Conservation (phyloP, 2,113 vertebrate species). For the Oncorhynchus mykiss region DNA sequence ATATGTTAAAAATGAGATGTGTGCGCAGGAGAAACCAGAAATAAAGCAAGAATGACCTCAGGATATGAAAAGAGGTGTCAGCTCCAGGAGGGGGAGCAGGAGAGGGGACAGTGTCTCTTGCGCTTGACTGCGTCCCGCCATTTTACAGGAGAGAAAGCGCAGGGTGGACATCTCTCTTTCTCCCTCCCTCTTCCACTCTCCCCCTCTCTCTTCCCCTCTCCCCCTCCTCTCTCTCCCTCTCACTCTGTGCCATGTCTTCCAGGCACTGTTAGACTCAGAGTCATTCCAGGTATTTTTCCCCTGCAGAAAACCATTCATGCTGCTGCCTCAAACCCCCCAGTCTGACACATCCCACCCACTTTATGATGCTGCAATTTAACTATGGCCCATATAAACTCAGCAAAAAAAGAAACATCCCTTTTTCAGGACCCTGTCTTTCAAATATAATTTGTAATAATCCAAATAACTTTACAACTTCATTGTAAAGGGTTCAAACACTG, state of each 20-base stretch:
- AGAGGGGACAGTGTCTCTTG: neutral
- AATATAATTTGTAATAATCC: too few relatives aligned
- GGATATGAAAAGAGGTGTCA: neutral
- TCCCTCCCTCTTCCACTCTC: conserved; percentile 15
- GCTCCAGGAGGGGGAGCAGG: neutral
- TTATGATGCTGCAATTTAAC: conserved; percentile 46
- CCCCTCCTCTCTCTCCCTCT: conserved; percentile 10
- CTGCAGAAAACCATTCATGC: conserved; percentile 40
- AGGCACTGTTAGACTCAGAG: conserved; percentile 48
- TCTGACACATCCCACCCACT: conserved; percentile 48
- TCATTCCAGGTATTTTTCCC: conserved; percentile 58
- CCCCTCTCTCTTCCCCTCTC: conserved; percentile 15
- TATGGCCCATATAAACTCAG: neutral
- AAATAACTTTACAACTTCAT: too few relatives aligned
- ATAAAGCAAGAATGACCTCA: neutral
- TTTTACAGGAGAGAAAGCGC: neutral
- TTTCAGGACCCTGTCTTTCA: too few relatives aligned
- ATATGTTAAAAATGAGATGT: neutral
- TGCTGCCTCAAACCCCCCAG: conserved; percentile 38
- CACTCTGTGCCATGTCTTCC: conserved; percentile 14
- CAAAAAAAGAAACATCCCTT: too few relatives aligned
- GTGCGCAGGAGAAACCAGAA: neutral
- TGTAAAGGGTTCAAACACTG: too few relatives aligned
- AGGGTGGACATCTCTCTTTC: neutral
- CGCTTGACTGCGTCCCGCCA: conserved; percentile 8